These are phyloP conservation scores for Neosilurus hyrtlii DNA, from an alignment of 2,797 vertebrate genomes.

Conservation along the genomic window DNA sequence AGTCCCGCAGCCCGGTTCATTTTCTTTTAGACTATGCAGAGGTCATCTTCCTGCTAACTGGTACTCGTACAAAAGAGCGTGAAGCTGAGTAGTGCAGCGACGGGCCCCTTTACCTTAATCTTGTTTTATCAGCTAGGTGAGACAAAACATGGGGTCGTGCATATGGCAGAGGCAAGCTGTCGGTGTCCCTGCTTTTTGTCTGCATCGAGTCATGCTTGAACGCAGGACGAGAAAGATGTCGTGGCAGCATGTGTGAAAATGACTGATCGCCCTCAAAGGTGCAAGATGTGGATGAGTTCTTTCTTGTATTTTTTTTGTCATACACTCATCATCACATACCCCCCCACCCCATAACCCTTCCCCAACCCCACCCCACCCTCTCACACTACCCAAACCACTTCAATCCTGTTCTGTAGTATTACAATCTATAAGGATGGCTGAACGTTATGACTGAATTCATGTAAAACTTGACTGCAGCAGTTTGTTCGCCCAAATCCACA, in stretches of 20 bases:
- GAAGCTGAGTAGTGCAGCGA: slow-evolving; percentile 8
- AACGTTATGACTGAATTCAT: slow-evolving; percentile 24
- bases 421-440: not conserved
- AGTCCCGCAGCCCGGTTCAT: slow-evolving; percentile 11
- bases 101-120: slow-evolving; percentile 48
- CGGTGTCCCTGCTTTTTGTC: slow-evolving; percentile 36
- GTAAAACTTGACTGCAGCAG: slow-evolving; percentile 31
- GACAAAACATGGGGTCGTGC: slow-evolving; percentile 52
- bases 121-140: slow-evolving; percentile 52
- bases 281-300: slow-evolving; percentile 36
- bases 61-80: slow-evolving; percentile 33
- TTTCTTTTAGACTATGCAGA: slow-evolving; percentile 3
- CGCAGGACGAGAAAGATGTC: slow-evolving; percentile 33
- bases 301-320: not conserved
- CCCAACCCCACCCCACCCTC: not conserved
- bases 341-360: too few species aligned
- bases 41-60: slow-evolving; percentile 34
- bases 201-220: slow-evolving; percentile 23
- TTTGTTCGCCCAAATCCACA: slow-evolving; percentile 38
- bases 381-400: not conserved
- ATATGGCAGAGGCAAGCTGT: slow-evolving; percentile 11
- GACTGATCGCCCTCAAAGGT: slow-evolving; percentile 34
- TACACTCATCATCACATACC: not conserved
- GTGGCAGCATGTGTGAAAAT: slow-evolving; percentile 40
- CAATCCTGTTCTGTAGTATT: not conserved